Conservation (phyloP, 2,888 invertebrate genomes). For the Mythimna ferrago region DNA sequence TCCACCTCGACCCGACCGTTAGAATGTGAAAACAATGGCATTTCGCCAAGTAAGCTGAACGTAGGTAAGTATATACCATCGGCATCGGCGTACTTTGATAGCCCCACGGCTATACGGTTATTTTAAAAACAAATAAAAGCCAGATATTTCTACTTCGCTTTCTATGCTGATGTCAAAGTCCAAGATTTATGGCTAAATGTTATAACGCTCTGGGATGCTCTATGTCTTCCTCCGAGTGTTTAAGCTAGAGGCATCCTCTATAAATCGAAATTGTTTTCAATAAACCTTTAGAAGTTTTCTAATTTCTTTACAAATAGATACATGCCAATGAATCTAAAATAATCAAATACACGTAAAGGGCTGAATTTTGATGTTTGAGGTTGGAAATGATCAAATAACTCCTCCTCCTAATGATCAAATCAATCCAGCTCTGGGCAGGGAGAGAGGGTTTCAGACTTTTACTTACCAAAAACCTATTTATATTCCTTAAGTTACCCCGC, state of each 20-base stretch:
- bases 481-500: no score
- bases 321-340: neutral
- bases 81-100: conserved; percentile 49
- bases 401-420: no score
- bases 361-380: no score
- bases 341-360: neutral
- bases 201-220: no score
- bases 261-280: neutral
- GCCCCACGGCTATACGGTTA: conserved; percentile 41
- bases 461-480: no score
- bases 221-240: no score
- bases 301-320: no score
- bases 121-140: conserved; percentile 52
- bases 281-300: neutral
- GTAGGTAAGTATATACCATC: conserved; percentile 35
- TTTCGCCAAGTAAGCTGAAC: conserved; percentile 64
- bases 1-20: conserved; percentile 53
- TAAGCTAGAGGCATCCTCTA: neutral
- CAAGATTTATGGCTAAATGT: conserved; percentile 5
- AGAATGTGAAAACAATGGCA: conserved; percentile 72
- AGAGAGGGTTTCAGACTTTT: no score
- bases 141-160: conserved; percentile 42
- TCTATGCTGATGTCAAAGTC: conserved; percentile 13
- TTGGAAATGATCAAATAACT: no score
- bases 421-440: no score